Percentiles rank a stretch among this genome's conserved stretches.
Evolutionary conservation across 2,113 vertebrate species (phyloP).

Genomic region (Hippocampus zosterae): DNA sequence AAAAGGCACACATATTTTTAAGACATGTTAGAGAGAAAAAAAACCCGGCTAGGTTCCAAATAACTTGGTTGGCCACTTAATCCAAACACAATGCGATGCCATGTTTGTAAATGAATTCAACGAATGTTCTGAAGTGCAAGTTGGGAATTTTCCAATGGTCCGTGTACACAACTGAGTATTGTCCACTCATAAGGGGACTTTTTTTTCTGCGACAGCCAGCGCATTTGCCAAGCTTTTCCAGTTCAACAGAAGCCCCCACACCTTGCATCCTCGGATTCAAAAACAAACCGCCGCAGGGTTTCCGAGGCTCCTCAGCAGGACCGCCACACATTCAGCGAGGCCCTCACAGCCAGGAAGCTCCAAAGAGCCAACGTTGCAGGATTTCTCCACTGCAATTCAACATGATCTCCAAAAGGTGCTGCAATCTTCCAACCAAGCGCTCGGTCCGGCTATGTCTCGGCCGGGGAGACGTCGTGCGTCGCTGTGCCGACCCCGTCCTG

Average conservation of each 20-base stretch:
- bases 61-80: conserved; percentile 67
- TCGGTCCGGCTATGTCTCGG: conserved; percentile 53
- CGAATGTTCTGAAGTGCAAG: conserved; percentile 62
- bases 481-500: conserved; percentile 35
- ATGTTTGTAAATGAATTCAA: conserved; percentile 31
- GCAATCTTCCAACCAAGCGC: neutral
- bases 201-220: conserved; percentile 16
- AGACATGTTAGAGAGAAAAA: conserved; percentile 66
- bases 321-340: conserved; percentile 46
- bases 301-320: conserved; percentile 42
- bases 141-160: conserved; percentile 40
- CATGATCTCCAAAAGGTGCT: conserved; percentile 20
- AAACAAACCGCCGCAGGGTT: conserved; percentile 51
- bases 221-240: conserved; percentile 18
- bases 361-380: conserved; percentile 63
- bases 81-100: conserved; percentile 26
- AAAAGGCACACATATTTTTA: conserved; percentile 86
- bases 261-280: conserved; percentile 28
- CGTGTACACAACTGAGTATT: conserved; percentile 26
- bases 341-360: conserved; percentile 51
- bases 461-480: conserved; percentile 37
- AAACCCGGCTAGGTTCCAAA: conserved; percentile 58
- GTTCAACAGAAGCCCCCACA: conserved; percentile 32
- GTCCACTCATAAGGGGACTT: conserved; percentile 6
- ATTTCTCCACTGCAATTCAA: conserved; percentile 71